phyloP scores from a whole-genome alignment of 2,113 vertebrate genomes.

The Ictalurus furcatus region DNA sequence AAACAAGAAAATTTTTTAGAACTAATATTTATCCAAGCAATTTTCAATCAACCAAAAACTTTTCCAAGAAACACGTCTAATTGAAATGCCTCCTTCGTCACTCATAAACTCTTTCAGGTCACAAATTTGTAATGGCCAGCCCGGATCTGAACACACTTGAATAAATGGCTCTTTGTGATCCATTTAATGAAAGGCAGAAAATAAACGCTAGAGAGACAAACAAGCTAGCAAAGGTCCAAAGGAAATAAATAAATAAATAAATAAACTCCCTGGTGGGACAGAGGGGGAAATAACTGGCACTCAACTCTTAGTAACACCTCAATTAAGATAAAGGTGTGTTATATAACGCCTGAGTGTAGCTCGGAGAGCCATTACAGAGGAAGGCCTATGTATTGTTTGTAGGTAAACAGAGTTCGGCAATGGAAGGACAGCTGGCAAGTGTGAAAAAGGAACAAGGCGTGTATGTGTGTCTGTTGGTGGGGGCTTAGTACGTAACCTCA shows the following conservation, averaged over 20 bases:
- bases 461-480: background rate
- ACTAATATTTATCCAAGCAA: background rate
- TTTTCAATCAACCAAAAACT: background rate
- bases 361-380: background rate
- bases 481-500: background rate
- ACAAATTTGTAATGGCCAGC: background rate
- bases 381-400: constrained; percentile 14
- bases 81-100: background rate
- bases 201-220: constrained; percentile 40
- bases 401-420: constrained; percentile 21
- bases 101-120: constrained; percentile 19
- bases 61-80: background rate
- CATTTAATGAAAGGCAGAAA: constrained; percentile 67
- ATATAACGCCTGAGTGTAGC: background rate
- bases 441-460: constrained; percentile 4
- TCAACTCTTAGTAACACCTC: constrained; percentile 2
- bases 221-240: constrained; percentile 9
- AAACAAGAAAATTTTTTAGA: background rate
- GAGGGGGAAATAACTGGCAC: constrained; percentile 1
- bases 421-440: background rate
- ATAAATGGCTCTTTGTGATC: constrained; percentile 61
- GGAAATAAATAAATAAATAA: constrained; percentile 8
- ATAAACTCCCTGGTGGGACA: constrained; percentile 16
- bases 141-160: constrained; percentile 61
- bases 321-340: constrained; percentile 32